phyloP scores from a whole-genome alignment of 2,797 vertebrate genomes.

The Neosalanx taihuensis region DNA sequence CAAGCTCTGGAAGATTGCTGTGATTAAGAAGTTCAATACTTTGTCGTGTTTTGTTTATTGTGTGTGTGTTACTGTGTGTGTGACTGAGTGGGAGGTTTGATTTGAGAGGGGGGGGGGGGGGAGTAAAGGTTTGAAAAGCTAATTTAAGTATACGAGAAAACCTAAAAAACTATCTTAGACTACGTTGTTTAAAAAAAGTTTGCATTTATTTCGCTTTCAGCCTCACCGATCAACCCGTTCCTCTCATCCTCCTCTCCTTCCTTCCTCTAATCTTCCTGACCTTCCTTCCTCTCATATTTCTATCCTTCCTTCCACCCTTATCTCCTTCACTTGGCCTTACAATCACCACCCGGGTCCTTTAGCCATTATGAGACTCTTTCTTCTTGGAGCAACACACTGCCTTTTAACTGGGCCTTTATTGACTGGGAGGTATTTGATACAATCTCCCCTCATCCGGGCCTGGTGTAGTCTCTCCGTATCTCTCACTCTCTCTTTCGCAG shows the following conservation, averaged over 20 bases:
- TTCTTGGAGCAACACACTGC: slow-evolving; percentile 40
- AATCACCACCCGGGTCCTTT: slow-evolving; percentile 14
- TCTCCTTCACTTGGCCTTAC: slow-evolving; percentile 5
- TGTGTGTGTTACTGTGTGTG: background rate
- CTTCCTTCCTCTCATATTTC: background rate
- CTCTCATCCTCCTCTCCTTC: background rate
- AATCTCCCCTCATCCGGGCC: slow-evolving; percentile 31
- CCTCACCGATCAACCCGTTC: slow-evolving; percentile 4
- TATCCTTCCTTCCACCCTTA: background rate
- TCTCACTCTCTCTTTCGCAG: background rate
- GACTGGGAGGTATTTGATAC: slow-evolving; percentile 43
- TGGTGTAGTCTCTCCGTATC: background rate
- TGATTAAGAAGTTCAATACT: no score
- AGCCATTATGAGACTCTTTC: slow-evolving; percentile 29
- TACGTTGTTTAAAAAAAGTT: slow-evolving; percentile 2
- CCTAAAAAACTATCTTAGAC: background rate
- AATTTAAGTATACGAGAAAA: background rate
- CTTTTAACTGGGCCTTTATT: slow-evolving; percentile 49
- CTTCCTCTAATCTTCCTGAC: background rate
- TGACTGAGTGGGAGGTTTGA: background rate
- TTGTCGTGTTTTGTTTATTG: background rate
- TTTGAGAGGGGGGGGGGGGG: background rate
- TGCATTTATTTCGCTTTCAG: no score
- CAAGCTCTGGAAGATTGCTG: no score
- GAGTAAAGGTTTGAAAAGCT: background rate